phyloP scores from a whole-genome alignment of 2,797 vertebrate genomes.

The Dromococcyx pavoninus region DNA sequence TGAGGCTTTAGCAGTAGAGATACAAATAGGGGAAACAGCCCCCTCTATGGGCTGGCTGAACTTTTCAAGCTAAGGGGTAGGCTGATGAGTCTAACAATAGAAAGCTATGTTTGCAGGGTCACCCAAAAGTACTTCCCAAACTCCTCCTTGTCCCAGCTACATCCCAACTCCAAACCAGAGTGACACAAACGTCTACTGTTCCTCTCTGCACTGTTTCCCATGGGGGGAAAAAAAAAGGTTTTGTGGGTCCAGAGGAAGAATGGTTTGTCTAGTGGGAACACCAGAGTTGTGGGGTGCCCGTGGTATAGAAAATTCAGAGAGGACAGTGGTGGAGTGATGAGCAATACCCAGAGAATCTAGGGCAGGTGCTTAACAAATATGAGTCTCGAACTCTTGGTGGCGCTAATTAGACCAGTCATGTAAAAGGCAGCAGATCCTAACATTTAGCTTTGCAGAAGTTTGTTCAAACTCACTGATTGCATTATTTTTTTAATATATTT shows the following conservation, averaged over 20 bases:
- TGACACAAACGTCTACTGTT: not conserved
- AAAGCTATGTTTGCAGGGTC: not conserved
- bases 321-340: rapidly evolving
- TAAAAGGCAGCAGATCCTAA: not conserved
- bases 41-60: not conserved
- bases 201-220: not conserved
- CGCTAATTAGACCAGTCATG: not conserved
- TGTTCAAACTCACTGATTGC: not conserved
- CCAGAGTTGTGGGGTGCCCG: not conserved
- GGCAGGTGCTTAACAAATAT: not conserved
- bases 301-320: not conserved
- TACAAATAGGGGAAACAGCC: not conserved
- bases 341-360: not conserved
- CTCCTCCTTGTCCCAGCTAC: not conserved
- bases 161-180: not conserved
- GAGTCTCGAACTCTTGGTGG: not conserved
- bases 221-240: not conserved
- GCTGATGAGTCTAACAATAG: not conserved
- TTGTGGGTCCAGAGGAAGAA: not conserved
- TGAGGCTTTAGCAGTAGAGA: not conserved
- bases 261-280: not conserved
- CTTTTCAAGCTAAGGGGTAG: not conserved
- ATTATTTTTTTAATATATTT: not conserved
- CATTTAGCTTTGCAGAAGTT: not conserved
- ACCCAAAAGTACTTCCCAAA: not conserved